phyloP scores from a whole-genome alignment of 1,140 invertebrate genomes.

The Pachypsylla venusta region DNA sequence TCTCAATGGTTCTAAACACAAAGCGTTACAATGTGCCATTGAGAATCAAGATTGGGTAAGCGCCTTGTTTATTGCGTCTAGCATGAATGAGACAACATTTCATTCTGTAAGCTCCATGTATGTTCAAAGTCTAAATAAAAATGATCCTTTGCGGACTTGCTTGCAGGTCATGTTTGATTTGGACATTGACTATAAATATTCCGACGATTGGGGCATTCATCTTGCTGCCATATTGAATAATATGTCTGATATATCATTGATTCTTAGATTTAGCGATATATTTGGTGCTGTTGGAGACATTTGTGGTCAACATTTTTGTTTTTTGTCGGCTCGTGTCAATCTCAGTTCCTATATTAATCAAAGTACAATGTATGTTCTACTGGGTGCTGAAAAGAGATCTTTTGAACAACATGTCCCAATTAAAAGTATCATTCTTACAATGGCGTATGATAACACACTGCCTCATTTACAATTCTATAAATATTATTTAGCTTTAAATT shows the following conservation, averaged over 20 bases:
- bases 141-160: constrained; percentile 1
- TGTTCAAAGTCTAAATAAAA: not conserved
- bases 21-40: not conserved
- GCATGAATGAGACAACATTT: not conserved
- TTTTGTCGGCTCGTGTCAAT: not conserved
- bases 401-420: not conserved
- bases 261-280: not conserved
- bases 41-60: constrained; percentile 6
- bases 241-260: not conserved
- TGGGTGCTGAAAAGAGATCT: not conserved
- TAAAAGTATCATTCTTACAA: not conserved
- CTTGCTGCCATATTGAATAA: constrained; percentile 6
- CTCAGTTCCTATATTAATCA: not conserved
- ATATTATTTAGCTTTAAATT: constrained; percentile 1
- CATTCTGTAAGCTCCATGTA: not conserved
- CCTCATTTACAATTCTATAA: constrained; percentile 7
- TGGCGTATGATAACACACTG: not conserved
- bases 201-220: constrained; percentile 3
- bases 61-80: constrained; percentile 3
- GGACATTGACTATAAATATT: constrained; percentile 1
- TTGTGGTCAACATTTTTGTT: constrained; percentile 6
- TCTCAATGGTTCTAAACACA: constrained; percentile 5
- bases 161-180: not conserved
- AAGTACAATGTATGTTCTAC: not conserved
- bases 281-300: not conserved